Conservation (phyloP, 2,113 vertebrate species). For the Hipposideros armiger region DNA sequence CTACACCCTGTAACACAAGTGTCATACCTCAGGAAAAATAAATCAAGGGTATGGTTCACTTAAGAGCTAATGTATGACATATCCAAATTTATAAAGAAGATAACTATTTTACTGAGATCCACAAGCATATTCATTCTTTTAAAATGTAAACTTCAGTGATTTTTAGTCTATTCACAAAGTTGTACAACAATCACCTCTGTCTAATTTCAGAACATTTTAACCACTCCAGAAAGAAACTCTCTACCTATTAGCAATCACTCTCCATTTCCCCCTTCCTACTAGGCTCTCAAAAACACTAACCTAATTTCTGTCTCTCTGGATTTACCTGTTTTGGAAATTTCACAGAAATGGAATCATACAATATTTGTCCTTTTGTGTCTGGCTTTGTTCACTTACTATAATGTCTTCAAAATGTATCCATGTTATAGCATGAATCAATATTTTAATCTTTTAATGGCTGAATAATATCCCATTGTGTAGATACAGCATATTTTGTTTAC, state of each 20-base stretch:
- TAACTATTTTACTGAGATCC: not conserved
- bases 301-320: not conserved
- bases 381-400: not conserved
- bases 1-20: not conserved
- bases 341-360: not conserved
- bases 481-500: not conserved
- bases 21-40: slow-evolving; percentile 7
- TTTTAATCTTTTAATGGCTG: not conserved
- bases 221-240: not conserved
- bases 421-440: not conserved
- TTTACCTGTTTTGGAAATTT: not conserved
- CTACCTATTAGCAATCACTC: not conserved
- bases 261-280: not conserved
- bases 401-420: not conserved
- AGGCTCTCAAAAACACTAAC: not conserved
- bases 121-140: not conserved
- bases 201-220: not conserved
- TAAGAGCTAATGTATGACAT: not conserved
- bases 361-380: not conserved
- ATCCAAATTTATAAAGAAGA: not conserved
- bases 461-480: not conserved
- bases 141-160: not conserved
- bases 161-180: not conserved
- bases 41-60: not conserved
- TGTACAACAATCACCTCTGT: not conserved